Base-by-base conservation (phyloP, 2,888 invertebrate species). In the Athalia circularis region DNA sequence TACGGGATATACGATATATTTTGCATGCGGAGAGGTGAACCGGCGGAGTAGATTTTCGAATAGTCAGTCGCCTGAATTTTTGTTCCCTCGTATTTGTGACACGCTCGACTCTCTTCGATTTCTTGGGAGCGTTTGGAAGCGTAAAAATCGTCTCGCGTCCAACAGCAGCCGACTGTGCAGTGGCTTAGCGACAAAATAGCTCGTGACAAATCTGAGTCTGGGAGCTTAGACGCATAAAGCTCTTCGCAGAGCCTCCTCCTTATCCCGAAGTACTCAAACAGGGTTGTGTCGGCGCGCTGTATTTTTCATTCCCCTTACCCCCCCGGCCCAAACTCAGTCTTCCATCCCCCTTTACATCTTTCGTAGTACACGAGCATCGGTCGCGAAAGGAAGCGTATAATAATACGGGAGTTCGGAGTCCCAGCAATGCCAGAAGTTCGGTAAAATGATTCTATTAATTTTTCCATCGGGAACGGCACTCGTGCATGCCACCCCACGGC, bases 391-490 rank as follows among this genome's bases (percentile, higher is more conserved):
- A 80, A 11, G 52, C 43, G 48, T 74, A 77, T 62, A 74, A 77
- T 62, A 74, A 64, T 54, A 48, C 62, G 62, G 47, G 61, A 48
- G 43, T n/a, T 48, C 29, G 29, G 75, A 68, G 65, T 68, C 64
- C 15, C 48, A 72, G 77, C 59, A 29, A 57, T 62, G 67, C 76
- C 81, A 86, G 84, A 85, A 85, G 84, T 85, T 88, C 82, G 83
- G 83, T 82, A 86, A 88, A 89, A 89, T 88, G 88, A 89, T 89
- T 89, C 89, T 88, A 89, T 89, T 90, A 89, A 89, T 89, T 90
- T 89, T 88, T 89, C 86, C 88, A 89, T 89, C 86, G 87, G 83
- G 84, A 87, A 83, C 84, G 85, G 84, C 88, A 89, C 88, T 89
- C 89, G 90, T 89, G 89, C 90, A 89, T 89, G 85, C 84, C 86